Base-by-base conservation (phyloP, 2,113 vertebrate species). In the Corythaixoides concolor region DNA sequence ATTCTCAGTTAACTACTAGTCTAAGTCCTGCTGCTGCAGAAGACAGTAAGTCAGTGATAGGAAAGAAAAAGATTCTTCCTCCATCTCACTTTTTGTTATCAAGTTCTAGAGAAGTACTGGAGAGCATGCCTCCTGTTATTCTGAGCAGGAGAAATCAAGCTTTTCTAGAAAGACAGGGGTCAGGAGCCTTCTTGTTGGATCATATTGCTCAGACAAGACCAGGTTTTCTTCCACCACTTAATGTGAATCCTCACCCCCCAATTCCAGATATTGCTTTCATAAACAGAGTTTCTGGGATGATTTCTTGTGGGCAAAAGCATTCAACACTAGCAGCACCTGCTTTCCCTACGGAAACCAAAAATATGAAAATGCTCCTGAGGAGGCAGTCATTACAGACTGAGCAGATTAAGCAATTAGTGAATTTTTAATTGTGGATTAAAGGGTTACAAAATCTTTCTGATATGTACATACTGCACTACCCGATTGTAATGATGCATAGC, bases 361-460 rank as follows among this genome's bases (percentile, higher is more conserved):
- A 88, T 37, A 98, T 97, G 2, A 98, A 98, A 95, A 98, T 97
- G 86, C 92, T 99, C 15, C 95, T 98, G 89, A 98, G 99, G 67
- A 98, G 98, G 74, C 99, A 99, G 73, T 99, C 99, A 45, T 98
- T 99, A 97, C 99, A 98, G 97, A 99, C 98, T 9, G 98, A 99
- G 86, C 99, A 99, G 97, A 98, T 99, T 39, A 99, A 98, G 93
- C 98, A 98, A 43, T 93, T 99, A 39, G 98, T 98, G 23, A 98
- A 98, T 96, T 98, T 99, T 95, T 98, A 98, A 86, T 82, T 98
- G 85, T 94, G 95, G 21, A 92, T 96, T 91, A 91, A 95, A 89
- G 23, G 53, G 26, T 82, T 93, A 70, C n/a, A 66, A 64, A 91
- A 63, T 63, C 22, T 50, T 58, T 41, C 91, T 0, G 7, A 19